These are phyloP conservation scores for Silurus glanis DNA, from an alignment of 2,113 vertebrate genomes.

Conservation along the genomic window DNA sequence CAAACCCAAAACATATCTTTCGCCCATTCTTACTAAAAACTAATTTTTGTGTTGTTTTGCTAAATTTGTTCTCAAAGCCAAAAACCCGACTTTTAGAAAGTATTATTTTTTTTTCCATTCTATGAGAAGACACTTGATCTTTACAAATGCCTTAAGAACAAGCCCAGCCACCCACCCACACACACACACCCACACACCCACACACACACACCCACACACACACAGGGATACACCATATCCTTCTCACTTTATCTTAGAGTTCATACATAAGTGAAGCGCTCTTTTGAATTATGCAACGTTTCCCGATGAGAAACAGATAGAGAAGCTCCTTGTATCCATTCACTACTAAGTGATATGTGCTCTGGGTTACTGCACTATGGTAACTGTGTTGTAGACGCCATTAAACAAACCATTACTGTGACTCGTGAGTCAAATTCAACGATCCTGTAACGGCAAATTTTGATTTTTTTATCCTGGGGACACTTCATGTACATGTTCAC, in stretches of 20 bases:
- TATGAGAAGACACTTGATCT: background rate
- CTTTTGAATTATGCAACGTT: slow-evolving; percentile 61
- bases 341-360: slow-evolving; percentile 9
- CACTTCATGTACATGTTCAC: background rate
- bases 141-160: background rate
- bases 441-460: background rate
- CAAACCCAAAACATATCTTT: background rate
- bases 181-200: slow-evolving; percentile 4
- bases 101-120: too few relatives aligned
- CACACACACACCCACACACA: slow-evolving; percentile 17
- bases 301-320: slow-evolving; percentile 42
- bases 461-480: background rate
- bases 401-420: slow-evolving; percentile 3
- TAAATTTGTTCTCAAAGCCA: background rate
- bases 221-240: slow-evolving; percentile 33
- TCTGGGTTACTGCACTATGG: slow-evolving; percentile 24
- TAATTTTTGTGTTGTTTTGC: background rate
- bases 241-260: slow-evolving; percentile 34
- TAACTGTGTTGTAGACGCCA: slow-evolving; percentile 7
- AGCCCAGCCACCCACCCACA: too few relatives aligned
- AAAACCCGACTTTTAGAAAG: too few relatives aligned
- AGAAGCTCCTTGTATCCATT: slow-evolving; percentile 25
- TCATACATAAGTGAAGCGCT: slow-evolving; percentile 61
- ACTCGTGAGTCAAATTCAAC: slow-evolving; percentile 6
- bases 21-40: background rate